Conservation (phyloP, 2,113 vertebrate genomes). For the Megaleporinus macrocephalus region DNA sequence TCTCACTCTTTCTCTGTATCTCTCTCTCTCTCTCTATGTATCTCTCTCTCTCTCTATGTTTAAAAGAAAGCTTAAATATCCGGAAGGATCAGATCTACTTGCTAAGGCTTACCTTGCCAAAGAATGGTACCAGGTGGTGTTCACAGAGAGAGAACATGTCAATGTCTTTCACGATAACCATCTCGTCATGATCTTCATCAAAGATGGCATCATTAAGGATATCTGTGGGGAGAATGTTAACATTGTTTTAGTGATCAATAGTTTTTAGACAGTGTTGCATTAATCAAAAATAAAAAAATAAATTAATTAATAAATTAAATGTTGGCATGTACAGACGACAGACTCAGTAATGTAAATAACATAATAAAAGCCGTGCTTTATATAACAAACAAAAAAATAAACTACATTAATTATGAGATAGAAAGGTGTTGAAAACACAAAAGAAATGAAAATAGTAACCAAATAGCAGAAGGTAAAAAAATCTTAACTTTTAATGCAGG, state of each 20-base stretch:
- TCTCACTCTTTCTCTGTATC: background rate
- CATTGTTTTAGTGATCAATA: background rate
- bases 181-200: conserved; percentile 81
- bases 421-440: background rate
- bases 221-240: conserved; percentile 58
- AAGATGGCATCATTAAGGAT: conserved; percentile 80
- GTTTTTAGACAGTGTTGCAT: background rate
- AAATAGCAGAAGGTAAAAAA: too few relatives aligned
- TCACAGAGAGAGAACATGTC: conserved; percentile 82
- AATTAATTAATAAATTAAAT: too few relatives aligned
- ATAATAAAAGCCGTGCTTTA: background rate
- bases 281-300: background rate
- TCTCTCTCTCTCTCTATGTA: conserved; percentile 4
- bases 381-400: too few relatives aligned
- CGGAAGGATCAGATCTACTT: background rate
- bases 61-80: background rate
- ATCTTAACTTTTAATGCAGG: too few relatives aligned
- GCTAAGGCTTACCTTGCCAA: conserved; percentile 71
- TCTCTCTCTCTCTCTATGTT: background rate
- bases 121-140: conserved; percentile 82
- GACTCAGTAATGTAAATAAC: background rate
- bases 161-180: conserved; percentile 81
- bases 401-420: background rate
- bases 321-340: background rate
- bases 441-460: too few relatives aligned